Evolutionary conservation across 2,888 invertebrate species (phyloP), one percentile per base, ranked within the genome.

Genomic region (Lasioglossum villosulum): DNA sequence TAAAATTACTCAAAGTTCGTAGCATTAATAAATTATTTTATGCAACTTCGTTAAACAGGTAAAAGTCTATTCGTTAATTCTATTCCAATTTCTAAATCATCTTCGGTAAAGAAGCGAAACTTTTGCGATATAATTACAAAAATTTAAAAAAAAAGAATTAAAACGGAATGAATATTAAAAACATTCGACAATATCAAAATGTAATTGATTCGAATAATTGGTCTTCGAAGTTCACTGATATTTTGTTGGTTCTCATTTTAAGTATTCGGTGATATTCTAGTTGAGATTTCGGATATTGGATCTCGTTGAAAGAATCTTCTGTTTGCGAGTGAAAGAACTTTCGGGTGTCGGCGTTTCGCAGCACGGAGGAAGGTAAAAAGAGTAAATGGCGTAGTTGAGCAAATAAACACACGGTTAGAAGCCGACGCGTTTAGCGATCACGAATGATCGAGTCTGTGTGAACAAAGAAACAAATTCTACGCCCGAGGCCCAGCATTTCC

Each of bases 391-490:
- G 66, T 48, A 37, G 66, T 45, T 78, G 82, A 45, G 42, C 70
- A 90, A 90, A 90, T 86, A 90, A 90, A 88, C 86, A 74, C 1
- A n/a, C 30, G 14, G 66, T 27, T 30, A 12, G 48, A 78, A 73
- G 34, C 52, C 42, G 34, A 63, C 10, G 70, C 74, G 78, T 80
- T 87, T 78, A 84, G 82, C 80, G 85, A 80, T 81, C 75, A 79
- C 63, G 63, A 78, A 80, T 73, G 75, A 71, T 77, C 59, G 45
- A 76, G 59, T n/a, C 42, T n/a, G 42, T 34, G 73, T 78, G 78
- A 76, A 82, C 75, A 80, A 72, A 86, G 81, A 77, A 86, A 85
- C 85, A 78, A 80, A 83, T 84, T 89, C 80, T 78, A 72, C 34
- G 37, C 19, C 37, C 63, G 74, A 75, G 39, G 78, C 48, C 73